Percentiles rank a stretch among this genome's conserved stretches.
Conservation (phyloP, 2,113 vertebrate genomes). For the Muntiacus muntjak region DNA sequence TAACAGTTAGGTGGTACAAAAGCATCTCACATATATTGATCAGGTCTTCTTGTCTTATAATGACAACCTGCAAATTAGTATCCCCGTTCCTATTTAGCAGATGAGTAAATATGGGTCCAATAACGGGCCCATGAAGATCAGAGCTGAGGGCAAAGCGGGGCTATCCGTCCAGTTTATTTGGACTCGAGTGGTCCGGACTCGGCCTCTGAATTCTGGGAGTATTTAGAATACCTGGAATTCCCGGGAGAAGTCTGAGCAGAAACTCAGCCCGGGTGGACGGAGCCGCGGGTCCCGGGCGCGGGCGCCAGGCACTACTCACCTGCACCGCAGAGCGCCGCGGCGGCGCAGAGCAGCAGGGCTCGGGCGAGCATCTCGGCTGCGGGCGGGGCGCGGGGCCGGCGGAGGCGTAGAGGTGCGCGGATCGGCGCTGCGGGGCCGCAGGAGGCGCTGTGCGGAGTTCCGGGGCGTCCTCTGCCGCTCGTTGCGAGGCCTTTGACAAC, state of each 20-base stretch:
- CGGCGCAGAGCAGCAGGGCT: constrained; percentile 43
- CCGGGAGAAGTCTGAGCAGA: not conserved
- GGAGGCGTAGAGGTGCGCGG: not conserved
- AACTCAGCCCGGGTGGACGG: rapidly evolving
- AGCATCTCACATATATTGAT: not conserved
- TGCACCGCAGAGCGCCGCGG: constrained; percentile 57
- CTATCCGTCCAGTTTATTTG: rapidly evolving
- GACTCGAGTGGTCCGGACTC: not conserved
- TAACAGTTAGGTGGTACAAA: not conserved
- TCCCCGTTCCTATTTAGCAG: not conserved
- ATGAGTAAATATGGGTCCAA: not conserved
- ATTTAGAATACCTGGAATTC: not conserved
- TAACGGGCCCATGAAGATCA: not conserved
- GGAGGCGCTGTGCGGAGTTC: not conserved
- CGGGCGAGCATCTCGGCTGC: constrained; percentile 50
- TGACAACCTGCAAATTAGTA: not conserved
- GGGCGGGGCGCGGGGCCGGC: not conserved
- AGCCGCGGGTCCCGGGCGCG: not conserved
- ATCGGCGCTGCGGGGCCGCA: rapidly evolving
- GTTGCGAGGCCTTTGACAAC: constrained; percentile 32
- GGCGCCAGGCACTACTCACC: constrained; percentile 59
- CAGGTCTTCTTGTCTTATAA: no score
- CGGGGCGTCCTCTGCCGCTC: not conserved
- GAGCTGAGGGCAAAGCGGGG: not conserved
- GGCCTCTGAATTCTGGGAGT: not conserved